Percentiles rank a stretch among this genome's conserved stretches.
Conservation (phyloP, 2,797 vertebrate genomes). For the Dryobates pubescens region DNA sequence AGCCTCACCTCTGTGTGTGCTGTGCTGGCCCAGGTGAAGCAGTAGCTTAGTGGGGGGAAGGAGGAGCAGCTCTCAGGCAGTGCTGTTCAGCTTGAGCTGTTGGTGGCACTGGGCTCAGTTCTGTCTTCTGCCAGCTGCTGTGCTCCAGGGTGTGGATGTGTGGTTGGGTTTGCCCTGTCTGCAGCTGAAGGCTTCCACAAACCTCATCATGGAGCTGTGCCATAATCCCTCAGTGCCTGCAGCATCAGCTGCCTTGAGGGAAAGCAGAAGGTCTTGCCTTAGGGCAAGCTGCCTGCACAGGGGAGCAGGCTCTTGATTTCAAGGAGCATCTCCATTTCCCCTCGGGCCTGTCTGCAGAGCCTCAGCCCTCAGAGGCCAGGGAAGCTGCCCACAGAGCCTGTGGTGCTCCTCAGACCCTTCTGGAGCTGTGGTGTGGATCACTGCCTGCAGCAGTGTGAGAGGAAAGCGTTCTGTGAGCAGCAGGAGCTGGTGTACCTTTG, state of each 20-base stretch:
- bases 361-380: not conserved
- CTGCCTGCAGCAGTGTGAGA: not conserved
- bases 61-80: not conserved
- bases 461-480: too few species aligned
- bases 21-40: not conserved
- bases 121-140: not conserved
- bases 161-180: not conserved
- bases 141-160: not conserved
- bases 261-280: not conserved
- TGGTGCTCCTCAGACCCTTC: not conserved
- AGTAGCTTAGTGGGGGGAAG: not conserved
- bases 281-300: not conserved
- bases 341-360: not conserved
- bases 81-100: not conserved
- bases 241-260: not conserved
- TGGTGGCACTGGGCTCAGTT: not conserved
- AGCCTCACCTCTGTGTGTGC: not conserved
- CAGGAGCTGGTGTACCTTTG: not conserved
- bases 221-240: not conserved
- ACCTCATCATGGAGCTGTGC: not conserved
- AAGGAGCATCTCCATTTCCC: not conserved
- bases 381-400: not conserved
- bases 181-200: not conserved
- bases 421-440: not conserved
- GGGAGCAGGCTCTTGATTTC: not conserved